A percentile compares a stretch with the other conserved stretches of the same genome.
phyloP scores from a whole-genome alignment of 2,888 invertebrate species.

The Leptinotarsa rubiginosa region DNA sequence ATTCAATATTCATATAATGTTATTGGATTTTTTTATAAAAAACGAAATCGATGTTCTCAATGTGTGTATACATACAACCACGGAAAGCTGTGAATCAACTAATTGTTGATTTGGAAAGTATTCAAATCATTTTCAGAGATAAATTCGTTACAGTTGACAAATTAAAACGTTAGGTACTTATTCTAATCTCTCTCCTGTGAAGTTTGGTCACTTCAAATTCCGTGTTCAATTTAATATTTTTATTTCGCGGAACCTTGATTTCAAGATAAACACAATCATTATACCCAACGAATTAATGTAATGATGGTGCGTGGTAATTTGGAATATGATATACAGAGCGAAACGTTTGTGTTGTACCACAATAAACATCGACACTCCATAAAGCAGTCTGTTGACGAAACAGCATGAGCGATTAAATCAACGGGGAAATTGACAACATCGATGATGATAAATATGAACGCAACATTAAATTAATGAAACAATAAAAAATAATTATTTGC shows the following conservation, averaged over 20 bases:
- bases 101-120: too few relatives aligned
- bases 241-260: conserved; percentile 1
- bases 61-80: too few relatives aligned
- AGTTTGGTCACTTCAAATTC: not conserved
- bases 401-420: not conserved
- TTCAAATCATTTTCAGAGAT: too few relatives aligned
- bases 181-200: not conserved
- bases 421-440: conserved; percentile 6
- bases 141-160: too few relatives aligned
- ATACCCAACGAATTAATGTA: not conserved
- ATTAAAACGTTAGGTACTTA: too few relatives aligned
- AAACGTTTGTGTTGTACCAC: not conserved
- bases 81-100: too few relatives aligned
- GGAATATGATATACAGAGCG: not conserved
- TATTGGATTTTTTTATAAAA: too few relatives aligned
- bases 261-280: conserved; percentile 2
- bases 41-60: too few relatives aligned
- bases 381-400: not conserved
- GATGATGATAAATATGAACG: conserved; percentile 1
- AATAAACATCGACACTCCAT: not conserved
- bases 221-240: not conserved
- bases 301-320: not conserved
- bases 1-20: too few relatives aligned
- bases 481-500: conserved; percentile 14
- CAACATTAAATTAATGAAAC: not conserved